phyloP scores from a whole-genome alignment of 1,140 invertebrate species.

The Musca vetustissima region DNA sequence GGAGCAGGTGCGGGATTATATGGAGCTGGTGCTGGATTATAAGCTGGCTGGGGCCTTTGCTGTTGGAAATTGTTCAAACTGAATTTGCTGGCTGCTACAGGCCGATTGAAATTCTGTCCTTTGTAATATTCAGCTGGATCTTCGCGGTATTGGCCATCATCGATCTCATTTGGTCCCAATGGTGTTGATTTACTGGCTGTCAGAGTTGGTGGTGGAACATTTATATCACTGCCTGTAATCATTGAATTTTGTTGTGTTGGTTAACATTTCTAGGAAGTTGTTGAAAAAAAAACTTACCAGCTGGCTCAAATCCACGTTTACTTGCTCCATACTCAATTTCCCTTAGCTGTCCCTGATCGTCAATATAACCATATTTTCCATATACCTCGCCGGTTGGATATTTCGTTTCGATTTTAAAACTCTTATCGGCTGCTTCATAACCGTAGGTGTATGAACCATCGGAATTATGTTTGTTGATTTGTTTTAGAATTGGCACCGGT shows the following conservation, averaged over 20 bases:
- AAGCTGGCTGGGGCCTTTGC: slow-evolving; percentile 36
- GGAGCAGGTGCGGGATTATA: slow-evolving; percentile 35
- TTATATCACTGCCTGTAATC: slow-evolving; percentile 69
- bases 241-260: neutral
- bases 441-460: slow-evolving; percentile 86
- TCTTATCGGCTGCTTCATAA: slow-evolving; percentile 87
- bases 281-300: slow-evolving; percentile 63
- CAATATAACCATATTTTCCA: slow-evolving; percentile 70
- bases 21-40: slow-evolving; percentile 39
- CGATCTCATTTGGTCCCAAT: slow-evolving; percentile 67
- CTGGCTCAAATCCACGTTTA: slow-evolving; percentile 81
- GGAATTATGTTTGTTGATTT: slow-evolving; percentile 85
- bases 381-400: slow-evolving; percentile 79
- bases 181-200: slow-evolving; percentile 58
- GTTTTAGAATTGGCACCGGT: slow-evolving; percentile 79
- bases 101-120: slow-evolving; percentile 67
- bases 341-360: slow-evolving; percentile 73
- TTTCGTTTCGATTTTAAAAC: slow-evolving; percentile 89
- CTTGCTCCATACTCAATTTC: slow-evolving; percentile 87
- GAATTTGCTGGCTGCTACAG: slow-evolving; percentile 48
- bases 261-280: neutral
- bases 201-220: slow-evolving; percentile 74
- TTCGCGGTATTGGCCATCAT: slow-evolving; percentile 81
- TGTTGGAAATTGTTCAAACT: slow-evolving; percentile 39
- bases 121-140: slow-evolving; percentile 78